phyloP scores from a whole-genome alignment of 92 coral and sea anemone species.

The Montipora capitata region DNA sequence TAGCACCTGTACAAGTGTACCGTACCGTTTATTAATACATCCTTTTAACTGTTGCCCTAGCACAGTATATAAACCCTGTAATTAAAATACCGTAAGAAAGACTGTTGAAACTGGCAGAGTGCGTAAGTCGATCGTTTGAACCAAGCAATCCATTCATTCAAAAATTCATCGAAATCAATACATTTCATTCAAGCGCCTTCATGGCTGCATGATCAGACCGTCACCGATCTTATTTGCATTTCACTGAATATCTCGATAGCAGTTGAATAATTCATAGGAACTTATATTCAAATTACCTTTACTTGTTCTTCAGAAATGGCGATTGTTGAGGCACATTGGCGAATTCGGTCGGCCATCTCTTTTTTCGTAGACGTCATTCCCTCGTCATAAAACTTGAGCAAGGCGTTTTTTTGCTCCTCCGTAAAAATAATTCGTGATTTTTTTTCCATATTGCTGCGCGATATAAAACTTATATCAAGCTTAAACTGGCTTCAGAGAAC shows the following conservation, averaged over 20 bases:
- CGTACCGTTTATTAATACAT: no score
- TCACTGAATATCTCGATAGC: neutral
- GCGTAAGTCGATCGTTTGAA: no score
- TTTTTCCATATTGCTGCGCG: neutral
- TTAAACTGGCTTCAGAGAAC: neutral
- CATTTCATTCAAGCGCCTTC: neutral
- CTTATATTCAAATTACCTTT: neutral
- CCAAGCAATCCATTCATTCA: neutral
- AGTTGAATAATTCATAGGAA: neutral
- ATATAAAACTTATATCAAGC: neutral
- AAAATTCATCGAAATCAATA: neutral
- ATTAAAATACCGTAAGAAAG: no score
- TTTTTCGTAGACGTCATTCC: constrained; percentile 4
- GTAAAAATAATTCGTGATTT: neutral
- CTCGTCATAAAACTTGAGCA: neutral
- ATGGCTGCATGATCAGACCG: neutral
- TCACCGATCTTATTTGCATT: neutral
- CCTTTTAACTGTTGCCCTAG: no score
- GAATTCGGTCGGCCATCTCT: neutral
- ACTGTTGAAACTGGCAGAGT: no score
- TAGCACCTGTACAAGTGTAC: no score
- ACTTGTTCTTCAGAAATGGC: neutral
- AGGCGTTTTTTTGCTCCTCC: neutral
- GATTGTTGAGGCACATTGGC: neutral
- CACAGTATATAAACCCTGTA: no score